Conservation (phyloP, 2,888 invertebrate genomes). For the Dryocosmus kuriphilus region DNA sequence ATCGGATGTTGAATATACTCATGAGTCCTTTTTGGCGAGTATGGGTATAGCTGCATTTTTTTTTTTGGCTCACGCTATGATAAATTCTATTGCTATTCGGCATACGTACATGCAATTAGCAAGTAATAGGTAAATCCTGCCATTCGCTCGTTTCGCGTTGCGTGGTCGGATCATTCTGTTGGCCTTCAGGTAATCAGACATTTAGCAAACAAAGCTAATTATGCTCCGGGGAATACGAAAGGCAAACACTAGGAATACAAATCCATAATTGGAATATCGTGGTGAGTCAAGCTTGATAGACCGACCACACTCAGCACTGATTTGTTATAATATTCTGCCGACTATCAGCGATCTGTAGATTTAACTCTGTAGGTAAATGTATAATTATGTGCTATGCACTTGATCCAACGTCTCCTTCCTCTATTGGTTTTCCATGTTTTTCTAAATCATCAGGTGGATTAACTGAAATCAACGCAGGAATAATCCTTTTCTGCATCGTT, state of each 20-base stretch:
- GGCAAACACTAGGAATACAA: conserved; percentile 63
- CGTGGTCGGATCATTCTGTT: conserved; percentile 50
- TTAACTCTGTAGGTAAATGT: not conserved
- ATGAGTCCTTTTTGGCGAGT: conserved; percentile 1
- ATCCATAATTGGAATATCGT: conserved; percentile 67
- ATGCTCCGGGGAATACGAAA: conserved; percentile 59
- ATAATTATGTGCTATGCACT: conserved; percentile 11
- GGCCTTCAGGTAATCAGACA: conserved; percentile 68
- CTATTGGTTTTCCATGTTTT: not conserved
- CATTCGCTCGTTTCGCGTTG: conserved; percentile 44
- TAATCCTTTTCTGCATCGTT: not conserved
- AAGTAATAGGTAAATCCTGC: conserved; percentile 61
- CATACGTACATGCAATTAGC: conserved; percentile 58
- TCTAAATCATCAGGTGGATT: not conserved
- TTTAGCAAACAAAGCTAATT: conserved; percentile 74
- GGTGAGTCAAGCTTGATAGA: conserved; percentile 57
- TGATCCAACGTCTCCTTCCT: conserved; percentile 19
- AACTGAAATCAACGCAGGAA: conserved; percentile 23
- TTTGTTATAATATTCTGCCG: conserved; percentile 44
- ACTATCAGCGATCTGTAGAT: conserved; percentile 15
- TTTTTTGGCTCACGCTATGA: not conserved
- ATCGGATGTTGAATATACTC: not conserved
- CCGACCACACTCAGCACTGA: conserved; percentile 52
- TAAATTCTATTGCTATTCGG: conserved; percentile 37
- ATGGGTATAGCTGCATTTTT: conserved; percentile 1